Evolutionary conservation across 2,113 vertebrate species (phyloP).

Genomic region (Gopherus flavomarginatus): DNA sequence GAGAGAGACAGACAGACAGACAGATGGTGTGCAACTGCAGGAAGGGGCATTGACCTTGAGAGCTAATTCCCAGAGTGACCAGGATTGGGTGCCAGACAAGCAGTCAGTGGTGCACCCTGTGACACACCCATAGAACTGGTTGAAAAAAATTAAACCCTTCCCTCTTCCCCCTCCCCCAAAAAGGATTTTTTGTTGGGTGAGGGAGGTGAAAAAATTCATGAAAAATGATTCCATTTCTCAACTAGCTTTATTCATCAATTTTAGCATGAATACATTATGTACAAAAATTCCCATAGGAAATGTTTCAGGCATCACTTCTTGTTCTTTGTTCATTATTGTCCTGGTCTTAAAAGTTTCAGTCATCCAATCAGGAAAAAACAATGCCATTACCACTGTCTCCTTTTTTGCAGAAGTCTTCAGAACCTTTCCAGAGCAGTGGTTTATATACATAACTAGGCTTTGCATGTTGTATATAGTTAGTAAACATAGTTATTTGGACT

Average conservation of each 20-base stretch:
- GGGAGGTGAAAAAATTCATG: neutral
- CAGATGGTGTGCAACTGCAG: neutral
- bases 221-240: neutral
- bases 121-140: neutral
- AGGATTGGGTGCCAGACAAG: neutral
- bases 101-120: neutral
- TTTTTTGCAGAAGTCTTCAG: neutral
- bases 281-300: neutral
- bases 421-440: neutral
- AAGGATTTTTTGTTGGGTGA: neutral
- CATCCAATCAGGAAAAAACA: neutral
- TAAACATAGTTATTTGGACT: neutral
- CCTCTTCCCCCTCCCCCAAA: neutral
- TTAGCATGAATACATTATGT: neutral
- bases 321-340: neutral
- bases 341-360: neutral
- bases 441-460: neutral
- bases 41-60: neutral
- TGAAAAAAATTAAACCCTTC: neutral
- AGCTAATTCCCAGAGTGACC: neutral
- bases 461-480: neutral
- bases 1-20: neutral
- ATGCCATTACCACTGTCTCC: neutral
- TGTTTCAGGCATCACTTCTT: neutral
- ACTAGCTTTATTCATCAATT: neutral